Conservation (phyloP, 1,140 invertebrate species). For the Ctenoplectra terminalis region DNA sequence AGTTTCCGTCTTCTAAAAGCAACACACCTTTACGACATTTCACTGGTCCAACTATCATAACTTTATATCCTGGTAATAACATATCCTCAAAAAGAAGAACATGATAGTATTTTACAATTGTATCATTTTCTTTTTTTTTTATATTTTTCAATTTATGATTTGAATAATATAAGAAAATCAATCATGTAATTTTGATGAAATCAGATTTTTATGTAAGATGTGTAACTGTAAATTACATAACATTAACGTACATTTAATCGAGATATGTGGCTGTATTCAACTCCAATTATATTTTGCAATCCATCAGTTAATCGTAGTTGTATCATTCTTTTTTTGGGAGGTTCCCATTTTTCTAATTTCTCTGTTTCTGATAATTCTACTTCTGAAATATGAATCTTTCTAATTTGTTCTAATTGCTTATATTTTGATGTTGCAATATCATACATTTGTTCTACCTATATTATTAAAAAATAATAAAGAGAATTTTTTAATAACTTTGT, state of each 20-base stretch:
- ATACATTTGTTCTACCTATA: conserved; percentile 83
- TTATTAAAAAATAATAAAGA: conserved; percentile 32
- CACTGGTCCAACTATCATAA: conserved; percentile 86
- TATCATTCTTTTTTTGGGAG: conserved; percentile 85
- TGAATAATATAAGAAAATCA: background rate
- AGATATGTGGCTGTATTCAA: conserved; percentile 86
- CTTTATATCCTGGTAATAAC: conserved; percentile 79
- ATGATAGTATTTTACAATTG: background rate
- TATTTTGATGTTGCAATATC: conserved; percentile 86
- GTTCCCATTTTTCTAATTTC: conserved; percentile 75
- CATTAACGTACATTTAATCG: conserved; percentile 81
- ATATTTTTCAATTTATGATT: background rate
- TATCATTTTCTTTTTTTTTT: background rate
- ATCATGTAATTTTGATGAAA: background rate
- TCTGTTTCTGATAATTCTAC: conserved; percentile 82
- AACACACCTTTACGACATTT: conserved; percentile 88
- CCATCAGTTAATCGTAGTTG: conserved; percentile 91
- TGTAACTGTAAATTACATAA: background rate
- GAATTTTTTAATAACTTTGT: too few relatives aligned
- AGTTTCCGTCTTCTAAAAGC: conserved; percentile 86
- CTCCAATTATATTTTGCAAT: conserved; percentile 86
- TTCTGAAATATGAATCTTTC: conserved; percentile 84
- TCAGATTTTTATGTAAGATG: background rate
- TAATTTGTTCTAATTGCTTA: conserved; percentile 86
- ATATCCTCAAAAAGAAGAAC: conserved; percentile 68